Base-by-base conservation (phyloP, 2,113 vertebrate species). In the Scomber japonicus region DNA sequence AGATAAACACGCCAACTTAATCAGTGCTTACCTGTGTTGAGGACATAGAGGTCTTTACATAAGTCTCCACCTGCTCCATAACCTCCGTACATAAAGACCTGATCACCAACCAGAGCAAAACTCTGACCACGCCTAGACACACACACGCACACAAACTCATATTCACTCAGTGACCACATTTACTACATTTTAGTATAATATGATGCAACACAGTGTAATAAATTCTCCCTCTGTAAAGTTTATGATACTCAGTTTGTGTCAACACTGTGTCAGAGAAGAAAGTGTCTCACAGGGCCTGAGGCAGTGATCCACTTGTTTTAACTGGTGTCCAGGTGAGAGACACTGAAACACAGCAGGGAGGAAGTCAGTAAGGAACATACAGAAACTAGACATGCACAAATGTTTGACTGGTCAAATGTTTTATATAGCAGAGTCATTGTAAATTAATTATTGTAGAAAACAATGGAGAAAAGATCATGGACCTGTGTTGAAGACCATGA, bases 401-500 rank as follows among this genome's bases (percentile, higher is more conserved):
- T 9, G 1, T 40, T 40, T 8, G 6, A 40, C 35, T 40, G 35
- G 35, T 2, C 8, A 9, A 40, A 40, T 40, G 35, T 40, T 40
- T 40, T 40, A 40, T 9, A 9, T 40, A 40, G 31, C 31, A 35
- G 31, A 35, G 7, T 35, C 31, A 35, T 5, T 35, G 4, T 31
- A 21, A 31, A 5, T 21, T 12, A 2, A 57, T 57, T 30, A 15
- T 15, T 57, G 5, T 8, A 16, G 5, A 59, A 17, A 30, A 8
- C 1, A 30, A 48, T 11, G 14, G 15, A 24, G 11, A 40, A 24
- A 55, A 57, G 21, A 27, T 14, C 0, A 31, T 16, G 7, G 15
- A 94, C 94, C 93, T 90, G 94, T 94, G 88, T 88, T 96, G 81
- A 96, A 95, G 78, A 95, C 49, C 31, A 93, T 82, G 4, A 95